A percentile compares a stretch with the other conserved stretches of the same genome.
phyloP scores from a whole-genome alignment of 1,140 invertebrate species.

The Bursaphelenchus mucronatus region DNA sequence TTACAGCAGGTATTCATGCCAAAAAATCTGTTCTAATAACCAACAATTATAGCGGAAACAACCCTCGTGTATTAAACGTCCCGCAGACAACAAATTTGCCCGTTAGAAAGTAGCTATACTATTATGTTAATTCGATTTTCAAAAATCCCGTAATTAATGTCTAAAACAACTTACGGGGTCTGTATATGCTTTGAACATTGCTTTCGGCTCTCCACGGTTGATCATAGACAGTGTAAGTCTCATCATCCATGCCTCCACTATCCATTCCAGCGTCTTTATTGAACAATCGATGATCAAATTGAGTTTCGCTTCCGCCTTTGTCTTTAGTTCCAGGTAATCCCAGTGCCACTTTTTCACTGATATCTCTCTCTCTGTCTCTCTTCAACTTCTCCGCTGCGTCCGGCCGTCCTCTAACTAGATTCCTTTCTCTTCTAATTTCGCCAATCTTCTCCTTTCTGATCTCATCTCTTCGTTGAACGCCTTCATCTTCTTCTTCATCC shows the following conservation, averaged over 20 bases:
- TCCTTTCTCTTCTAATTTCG: slow-evolving; percentile 69
- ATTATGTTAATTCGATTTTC: not conserved
- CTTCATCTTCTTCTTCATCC: too few species aligned
- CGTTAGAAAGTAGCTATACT: not conserved
- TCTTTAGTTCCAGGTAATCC: slow-evolving; percentile 72
- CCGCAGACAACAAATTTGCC: slow-evolving; percentile 4
- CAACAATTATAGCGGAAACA: not conserved
- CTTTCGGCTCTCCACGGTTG: slow-evolving; percentile 72
- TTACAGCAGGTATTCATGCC: not conserved
- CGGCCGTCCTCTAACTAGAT: slow-evolving; percentile 83
- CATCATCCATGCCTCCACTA: slow-evolving; percentile 92
- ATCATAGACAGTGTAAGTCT: slow-evolving; percentile 95
- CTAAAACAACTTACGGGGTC: slow-evolving; percentile 70
- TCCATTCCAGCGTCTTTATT: slow-evolving; percentile 83
- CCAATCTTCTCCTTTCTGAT: slow-evolving; percentile 44
- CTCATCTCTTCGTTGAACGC: not conserved
- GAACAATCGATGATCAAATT: slow-evolving; percentile 93
- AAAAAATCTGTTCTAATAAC: not conserved
- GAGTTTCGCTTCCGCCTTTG: slow-evolving; percentile 68
- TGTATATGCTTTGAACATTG: slow-evolving; percentile 80
- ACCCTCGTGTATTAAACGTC: not conserved
- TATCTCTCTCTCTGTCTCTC: slow-evolving; percentile 86
- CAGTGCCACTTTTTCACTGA: slow-evolving; percentile 95
- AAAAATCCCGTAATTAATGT: slow-evolving; percentile 10
- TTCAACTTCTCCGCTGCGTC: slow-evolving; percentile 79